Base-by-base conservation (phyloP, 2,113 vertebrate genomes). In the Dendropsophus ebraccatus region DNA sequence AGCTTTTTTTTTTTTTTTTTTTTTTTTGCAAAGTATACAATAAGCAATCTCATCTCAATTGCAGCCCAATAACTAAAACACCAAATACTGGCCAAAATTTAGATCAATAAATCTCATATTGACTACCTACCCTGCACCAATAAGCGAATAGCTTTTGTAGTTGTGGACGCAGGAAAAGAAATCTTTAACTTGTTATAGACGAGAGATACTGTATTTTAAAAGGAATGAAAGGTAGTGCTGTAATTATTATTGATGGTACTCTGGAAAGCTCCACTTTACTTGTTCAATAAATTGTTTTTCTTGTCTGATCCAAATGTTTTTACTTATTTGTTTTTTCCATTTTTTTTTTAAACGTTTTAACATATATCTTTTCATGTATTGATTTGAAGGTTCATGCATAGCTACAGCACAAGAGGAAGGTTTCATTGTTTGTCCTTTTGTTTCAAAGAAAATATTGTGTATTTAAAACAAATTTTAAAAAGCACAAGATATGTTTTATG, bases 51-150 rank as follows among this genome's bases (percentile, higher is more conserved):
- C 10, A n/a, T 35, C 21, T 82, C 30, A 30, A 11, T 19, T 25
- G 23, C n/a, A n/a, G n/a, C n/a, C n/a, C n/a, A n/a, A n/a, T n/a
- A 72, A 56, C 49, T 83, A 73, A 83, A 83, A 21, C 25, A 23
- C 17, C 47, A 56, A 13, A 19, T 30, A 54, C 23, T 72, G 67
- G 49, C 67, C 5, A 73, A 23, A 10, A 4, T 73, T 47, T 67
- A 83, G 19, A 83, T 83, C 81, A 83, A 83, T 83, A 83, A 52
- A 83, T 73, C 32, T 83, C 49, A 56, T 83, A 73, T 56, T 83
- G 67, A 83, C 73, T 56, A 83, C 47, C 17, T 69, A 69, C 67
- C 62, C 81, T 56, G 47, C 37, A 73, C 30, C 81, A 73, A 73
- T 49, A 56, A 83, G 49, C 41, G 65, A 83, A 73, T 83, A 56